Evolutionary conservation across 2,113 vertebrate species (phyloP), one percentile per base, ranked within the genome.

Genomic region (Pelusios castaneus): DNA sequence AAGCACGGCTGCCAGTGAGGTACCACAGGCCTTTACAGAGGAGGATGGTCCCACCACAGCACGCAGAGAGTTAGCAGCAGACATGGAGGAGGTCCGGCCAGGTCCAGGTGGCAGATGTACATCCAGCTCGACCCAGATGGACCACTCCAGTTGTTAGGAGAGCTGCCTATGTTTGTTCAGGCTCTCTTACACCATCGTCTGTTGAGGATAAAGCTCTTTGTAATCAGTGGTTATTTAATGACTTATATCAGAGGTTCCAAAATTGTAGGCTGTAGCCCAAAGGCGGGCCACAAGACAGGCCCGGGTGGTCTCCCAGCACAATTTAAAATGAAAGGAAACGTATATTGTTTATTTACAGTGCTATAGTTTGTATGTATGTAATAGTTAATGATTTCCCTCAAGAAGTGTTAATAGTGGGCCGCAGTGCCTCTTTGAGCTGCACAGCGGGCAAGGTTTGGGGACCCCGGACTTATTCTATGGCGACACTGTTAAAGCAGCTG

Each of bases 131-230:
- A 85, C 24, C 52, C 60, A 8, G 22, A 10, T 14, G 16, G 24
- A 29, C 73, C 25, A 14, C 73, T 76, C 12, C 41, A 14, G 41
- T 67, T 54, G 55, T 24, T 60, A n/a, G 12, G 25, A 27, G 22
- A 10, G 29, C 29, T 34, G 14, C 43, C 78, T 56, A 34, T 27
- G 31, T 31, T 3, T 63, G 19, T 38, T 84, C 56, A n/a, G 49
- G 24, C 87, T n/a, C 52, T 7, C 75, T 86, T 80, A 63, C 9
- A 0, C 2, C 2, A 0, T 2, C 25, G 4, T 89, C 5, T 7
- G 34, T 5, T 29, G 25, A 52, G 13, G 22, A 22, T 0, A 21
- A 94, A 43, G 82, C 52, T 29, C 91, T 55, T 34, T 5, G 75
- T 51, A 38, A 90, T 81, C 85, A 14, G 21, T 86, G 81, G 75